phyloP scores from a whole-genome alignment of 2,888 invertebrate genomes.

The Eilema caniola region DNA sequence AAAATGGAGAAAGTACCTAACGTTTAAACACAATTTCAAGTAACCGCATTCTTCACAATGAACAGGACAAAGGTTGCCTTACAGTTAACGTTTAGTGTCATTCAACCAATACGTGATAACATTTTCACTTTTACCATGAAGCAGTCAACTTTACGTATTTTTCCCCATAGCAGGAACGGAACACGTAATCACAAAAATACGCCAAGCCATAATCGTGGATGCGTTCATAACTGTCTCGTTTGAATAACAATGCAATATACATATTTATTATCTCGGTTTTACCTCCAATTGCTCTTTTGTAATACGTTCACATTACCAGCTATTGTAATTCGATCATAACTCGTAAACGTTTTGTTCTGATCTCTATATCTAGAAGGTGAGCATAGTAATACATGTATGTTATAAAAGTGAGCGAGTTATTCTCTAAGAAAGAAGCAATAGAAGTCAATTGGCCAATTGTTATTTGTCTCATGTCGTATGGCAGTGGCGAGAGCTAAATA shows the following conservation, averaged over 20 bases:
- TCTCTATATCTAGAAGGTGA: slow-evolving; percentile 33
- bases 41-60: slow-evolving; percentile 55
- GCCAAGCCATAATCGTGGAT: slow-evolving; percentile 62
- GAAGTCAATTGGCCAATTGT: slow-evolving; percentile 75
- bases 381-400: not conserved
- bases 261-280: slow-evolving; percentile 58
- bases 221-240: slow-evolving; percentile 67
- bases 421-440: slow-evolving; percentile 48
- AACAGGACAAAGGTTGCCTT: slow-evolving; percentile 53
- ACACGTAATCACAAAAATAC: slow-evolving; percentile 74
- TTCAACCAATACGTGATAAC: slow-evolving; percentile 64
- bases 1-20: slow-evolving; percentile 52
- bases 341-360: slow-evolving; percentile 35
- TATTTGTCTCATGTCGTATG: slow-evolving; percentile 82
- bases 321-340: slow-evolving; percentile 36
- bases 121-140: slow-evolving; percentile 82
- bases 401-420: not conserved
- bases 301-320: slow-evolving; percentile 36
- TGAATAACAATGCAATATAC: slow-evolving; percentile 72
- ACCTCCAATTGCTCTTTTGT: slow-evolving; percentile 43
- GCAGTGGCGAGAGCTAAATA: slow-evolving; percentile 77
- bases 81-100: slow-evolving; percentile 58
- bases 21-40: slow-evolving; percentile 42
- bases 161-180: slow-evolving; percentile 62
- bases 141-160: slow-evolving; percentile 66